Base-by-base conservation (phyloP, 2,797 vertebrate genomes). In the Hippopotamyrus pictus region DNA sequence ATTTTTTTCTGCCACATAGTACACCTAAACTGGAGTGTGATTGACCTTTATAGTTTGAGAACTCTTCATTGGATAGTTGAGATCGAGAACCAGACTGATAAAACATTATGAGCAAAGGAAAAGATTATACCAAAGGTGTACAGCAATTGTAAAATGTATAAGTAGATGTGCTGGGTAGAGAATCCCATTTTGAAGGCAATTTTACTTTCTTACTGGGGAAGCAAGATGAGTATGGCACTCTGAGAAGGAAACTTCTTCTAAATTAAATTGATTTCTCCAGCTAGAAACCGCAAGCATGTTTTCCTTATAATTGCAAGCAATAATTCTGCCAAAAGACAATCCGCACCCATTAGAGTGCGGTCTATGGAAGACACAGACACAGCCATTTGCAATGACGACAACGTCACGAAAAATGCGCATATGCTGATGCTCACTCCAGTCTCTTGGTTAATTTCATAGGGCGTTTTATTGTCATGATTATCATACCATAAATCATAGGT, bases 271-370 rank as follows among this genome's bases (percentile, higher is more conserved):
- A 51, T 53, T 44, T 87, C 84, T 76, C 59, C 29, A 37, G 51
- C 48, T 48, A 48, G 89, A 48, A 51, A 65, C 48, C 19, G 3
- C 37, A 85, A 76, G 5, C 29, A 29, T 44, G 48, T 29, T 46
- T 76, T 11, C 29, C 29, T 50, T 19, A 65, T 53, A n/a, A 65
- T 9, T 69, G 25, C 11, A 53, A 19, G 46, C 50, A 69, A 9
- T 48, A 46, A 44, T 41, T 29, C 17, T 73, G 83, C 90, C 53
- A 90, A 69, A 88, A 79, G 65, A 65, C 84, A 86, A 88, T n/a
- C 89, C 83, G 4, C 69, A 89, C 48, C 57, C 86, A 88, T 88
- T 86, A 69, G 5, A 62, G 12, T 86, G 90, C 41, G 83, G 89
- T 83, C 53, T 82, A 22, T 88, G 69, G 65, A 82, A 88, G 29